phyloP scores from a whole-genome alignment of 2,888 invertebrate species.

The Lepidocyrtoides sp. region DNA sequence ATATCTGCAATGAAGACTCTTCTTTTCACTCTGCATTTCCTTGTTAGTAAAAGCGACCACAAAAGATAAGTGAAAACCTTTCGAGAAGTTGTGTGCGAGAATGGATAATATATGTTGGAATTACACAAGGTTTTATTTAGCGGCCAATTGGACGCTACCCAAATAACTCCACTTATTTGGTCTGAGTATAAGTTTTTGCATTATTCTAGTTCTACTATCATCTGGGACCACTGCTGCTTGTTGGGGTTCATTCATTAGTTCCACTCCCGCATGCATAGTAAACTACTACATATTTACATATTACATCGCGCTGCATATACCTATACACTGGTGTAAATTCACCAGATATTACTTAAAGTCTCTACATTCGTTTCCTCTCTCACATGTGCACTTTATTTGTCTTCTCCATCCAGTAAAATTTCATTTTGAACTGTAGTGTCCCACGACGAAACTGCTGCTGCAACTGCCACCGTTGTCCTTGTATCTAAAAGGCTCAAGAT shows the following conservation, averaged over 20 bases:
- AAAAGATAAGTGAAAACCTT: not conserved
- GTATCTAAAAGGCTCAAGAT: conserved; percentile 45
- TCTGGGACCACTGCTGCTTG: conserved; percentile 32
- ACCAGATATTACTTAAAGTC: not conserved
- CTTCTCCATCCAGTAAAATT: conserved; percentile 16
- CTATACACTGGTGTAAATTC: not conserved
- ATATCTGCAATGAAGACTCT: conserved; percentile 19
- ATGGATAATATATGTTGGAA: conserved; percentile 31
- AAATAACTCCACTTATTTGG: conserved; percentile 37
- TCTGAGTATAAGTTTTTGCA: conserved; percentile 39
- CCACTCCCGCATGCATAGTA: not conserved
- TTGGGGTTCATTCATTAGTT: conserved; percentile 40
- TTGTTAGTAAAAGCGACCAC: not conserved
- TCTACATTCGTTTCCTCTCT: not conserved
- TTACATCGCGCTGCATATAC: not conserved
- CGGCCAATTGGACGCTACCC: conserved; percentile 65
- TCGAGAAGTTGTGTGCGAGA: not conserved
- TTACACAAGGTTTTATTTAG: conserved; percentile 3
- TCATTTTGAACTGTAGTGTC: conserved; percentile 59
- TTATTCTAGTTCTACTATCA: conserved; percentile 25
- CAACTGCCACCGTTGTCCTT: not conserved
- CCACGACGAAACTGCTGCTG: conserved; percentile 56
- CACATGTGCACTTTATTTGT: not conserved
- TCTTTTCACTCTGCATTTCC: not conserved
- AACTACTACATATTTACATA: not conserved